Evolutionary conservation across 2,113 vertebrate genomes (phyloP), one percentile per base, ranked within the genome.

Genomic region (Neogobius melanostomus): DNA sequence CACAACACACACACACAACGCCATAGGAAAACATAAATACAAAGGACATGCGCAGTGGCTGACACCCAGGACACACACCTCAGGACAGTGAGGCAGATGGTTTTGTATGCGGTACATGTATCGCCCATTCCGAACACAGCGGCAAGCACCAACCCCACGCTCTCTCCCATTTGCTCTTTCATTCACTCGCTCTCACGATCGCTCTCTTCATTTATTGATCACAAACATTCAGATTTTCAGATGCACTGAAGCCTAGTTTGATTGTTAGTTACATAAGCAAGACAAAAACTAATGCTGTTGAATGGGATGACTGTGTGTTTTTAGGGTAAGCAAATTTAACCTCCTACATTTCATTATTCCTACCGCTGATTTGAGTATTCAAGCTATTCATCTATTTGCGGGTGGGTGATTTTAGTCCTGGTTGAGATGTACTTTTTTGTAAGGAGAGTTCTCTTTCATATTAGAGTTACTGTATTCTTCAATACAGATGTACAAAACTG

Each of bases 131-230:
- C 43, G 12, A 42, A 49, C 68, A 46, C 44, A 21, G 17, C 49
- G 10, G 43, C 8, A 49, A 50, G 16, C 68, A 53, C 75, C 70
- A 68, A 28, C 21, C 77, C 52, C 71, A 64, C 72, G 43, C 75
- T 57, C 82, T 45, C 36, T 61, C 12, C 74, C 65, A 66, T 36
- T 73, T 62, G 16, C 69, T 80, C 79, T 54, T 63, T 71, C 64
- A 80, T 53, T 70, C n/a, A 54, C 45, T 49, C 74, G 72, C 71
- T 84, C 81, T 87, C 80, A 76, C 78, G 82, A 88, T 81, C 74
- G 79, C 47, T 69, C 79, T 72, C 77, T 57, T 75, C 65, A 16
- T 85, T 72, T 81, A 89, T 91, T 90, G 84, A 91, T 91, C 85
- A 88, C 77, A 73, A 72, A 82, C 63, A 61, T 67, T 71, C 75